These are phyloP conservation scores for Microhierax caerulescens DNA, from an alignment of 2,797 vertebrate genomes.

Conservation along the genomic window DNA sequence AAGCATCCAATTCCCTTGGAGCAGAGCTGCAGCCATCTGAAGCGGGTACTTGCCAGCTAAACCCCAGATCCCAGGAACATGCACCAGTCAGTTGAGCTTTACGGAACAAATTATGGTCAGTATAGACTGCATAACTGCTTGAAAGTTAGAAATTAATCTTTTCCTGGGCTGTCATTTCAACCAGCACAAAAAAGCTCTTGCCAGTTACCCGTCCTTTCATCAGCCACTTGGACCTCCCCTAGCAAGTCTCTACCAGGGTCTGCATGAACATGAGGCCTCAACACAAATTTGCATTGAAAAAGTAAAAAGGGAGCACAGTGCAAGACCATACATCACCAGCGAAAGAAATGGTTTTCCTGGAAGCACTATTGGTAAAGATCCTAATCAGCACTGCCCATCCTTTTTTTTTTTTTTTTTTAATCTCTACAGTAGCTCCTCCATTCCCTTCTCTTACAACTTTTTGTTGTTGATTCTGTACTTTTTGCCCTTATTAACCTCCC, in stretches of 20 bases:
- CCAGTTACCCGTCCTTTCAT: neutral
- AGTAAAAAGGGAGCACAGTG: neutral
- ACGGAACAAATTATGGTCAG: neutral
- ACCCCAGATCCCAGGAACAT: accelerated
- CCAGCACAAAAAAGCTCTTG: neutral
- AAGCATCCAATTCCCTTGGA: accelerated
- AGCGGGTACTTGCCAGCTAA: neutral
- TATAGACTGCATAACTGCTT: no score
- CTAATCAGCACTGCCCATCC: neutral
- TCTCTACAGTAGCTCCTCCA: neutral
- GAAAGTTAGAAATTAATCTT: neutral
- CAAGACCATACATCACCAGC: neutral
- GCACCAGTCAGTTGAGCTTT: accelerated
- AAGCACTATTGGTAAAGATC: neutral
- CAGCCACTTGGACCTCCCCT: neutral
- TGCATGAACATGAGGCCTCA: accelerated
- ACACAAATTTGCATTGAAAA: accelerated
- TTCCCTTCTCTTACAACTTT: neutral
- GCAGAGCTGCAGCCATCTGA: neutral
- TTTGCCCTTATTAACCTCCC: neutral
- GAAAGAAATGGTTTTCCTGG: neutral
- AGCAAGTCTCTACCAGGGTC: accelerated
- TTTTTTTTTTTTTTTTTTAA: neutral
- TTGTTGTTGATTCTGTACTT: neutral
- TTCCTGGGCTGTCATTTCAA: neutral